Evolutionary conservation across 2,888 invertebrate species (phyloP), one percentile per base, ranked within the genome.

Genomic region (Podotricha telesiphe): DNA sequence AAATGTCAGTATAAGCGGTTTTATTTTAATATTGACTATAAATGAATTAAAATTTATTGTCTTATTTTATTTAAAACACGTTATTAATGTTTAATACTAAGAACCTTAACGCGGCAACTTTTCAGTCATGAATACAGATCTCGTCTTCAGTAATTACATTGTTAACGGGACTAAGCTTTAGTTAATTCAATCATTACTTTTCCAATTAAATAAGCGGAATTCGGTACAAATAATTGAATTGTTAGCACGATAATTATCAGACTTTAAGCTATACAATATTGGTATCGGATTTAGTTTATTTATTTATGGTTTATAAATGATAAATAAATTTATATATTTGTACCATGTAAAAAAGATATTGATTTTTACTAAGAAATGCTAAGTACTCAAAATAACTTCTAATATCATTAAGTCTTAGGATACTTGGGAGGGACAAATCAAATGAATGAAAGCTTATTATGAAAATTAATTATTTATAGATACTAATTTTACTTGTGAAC

Each of bases 171-270:
- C 34, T 34, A 34, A 28, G 34, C 53, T 53, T 53, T 28, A 53
- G 10, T 34, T 53, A 28, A 53, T 53, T 53, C 10, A 53, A 53
- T 53, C n/a, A n/a, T 53, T 17, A n/a, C 28, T 53, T 53, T 34
- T 17, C 22, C 28, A 34, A 53, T 53, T 34, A 53, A 53, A 53
- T 34, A 34, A 28, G 22, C 10, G n/a, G 17, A 17, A 5, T 53
- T 34, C 10, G 10, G 10, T 53, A 53, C 34, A n/a, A 53, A 53
- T 34, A 53, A 53, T 34, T 28, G 53, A 28, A 53, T 34, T 53
- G 28, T 53, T 53, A 34, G n/a, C 28, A 28, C 28, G 34, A 34
- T 10, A 53, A 53, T 28, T 53, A 0, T 53, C 28, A 28, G 10
- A 28, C 28, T 53, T 28, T 28, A 22, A 53, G 28, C 28, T 51